Base-by-base conservation (phyloP, 1,140 invertebrate species). In the Papilio aristodemus region DNA sequence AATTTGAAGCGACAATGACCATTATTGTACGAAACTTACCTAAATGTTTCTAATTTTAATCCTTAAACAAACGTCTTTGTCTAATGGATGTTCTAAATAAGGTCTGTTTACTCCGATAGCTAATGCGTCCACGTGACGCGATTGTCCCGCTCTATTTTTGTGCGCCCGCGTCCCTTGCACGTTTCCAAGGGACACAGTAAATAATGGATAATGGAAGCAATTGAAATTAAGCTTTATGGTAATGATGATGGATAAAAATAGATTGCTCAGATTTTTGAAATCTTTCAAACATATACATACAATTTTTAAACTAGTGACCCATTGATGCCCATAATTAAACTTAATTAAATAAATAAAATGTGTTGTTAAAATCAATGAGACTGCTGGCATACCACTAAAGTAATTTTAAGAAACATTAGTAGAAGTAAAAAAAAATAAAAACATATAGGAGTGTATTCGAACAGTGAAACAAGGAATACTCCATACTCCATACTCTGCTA, bases 71-170 rank as follows among this genome's bases (percentile, higher is more conserved):
- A 37, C 36, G 59, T 22, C 59, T 62, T 38, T 62, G 54, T 62
- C 72, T 74, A 74, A 74, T 74, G 72, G 70, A 70, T 36, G 67
- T 66, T 69, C 73, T 74, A 74, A 74, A 71, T 74, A 67, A 58
- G 14, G 59, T 50, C 14, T 62, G 38, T 62, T 62, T 37, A 62
- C 59, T 62, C 9, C n/a, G 59, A 19, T 37, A 39, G 27, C 13
- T 60, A 36, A 60, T 46, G 43, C 43, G 27, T n/a, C 7, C 36
- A 72, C 60, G 50, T 59, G 69, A 66, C 62, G 37, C 63, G 67
- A 71, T 71, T 73, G 68, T 50, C 19, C 5, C 50, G 71, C 54
- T 70, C 63, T 73, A 73, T 73, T 73, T 64, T 67, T 50, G n/a
- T 50, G 71, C 62, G 58, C 41, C 54, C 67, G 63, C 39, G 63